A percentile compares a stretch with the other conserved stretches of the same genome.
phyloP scores from a whole-genome alignment of 2,113 vertebrate genomes.

The Haliaeetus leucogaster region DNA sequence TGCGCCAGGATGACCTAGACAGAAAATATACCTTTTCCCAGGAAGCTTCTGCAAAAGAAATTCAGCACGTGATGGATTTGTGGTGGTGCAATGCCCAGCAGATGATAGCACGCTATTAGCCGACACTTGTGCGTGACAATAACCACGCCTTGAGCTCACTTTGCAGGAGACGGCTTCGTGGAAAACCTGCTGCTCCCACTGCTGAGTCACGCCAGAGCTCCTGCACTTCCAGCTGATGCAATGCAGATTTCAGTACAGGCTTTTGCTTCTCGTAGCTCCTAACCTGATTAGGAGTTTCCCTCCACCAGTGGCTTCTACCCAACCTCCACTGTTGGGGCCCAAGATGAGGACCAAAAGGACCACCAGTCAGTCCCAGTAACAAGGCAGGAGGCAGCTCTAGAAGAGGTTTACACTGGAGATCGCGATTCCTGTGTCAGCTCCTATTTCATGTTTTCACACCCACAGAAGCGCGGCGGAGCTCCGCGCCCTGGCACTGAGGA shows the following conservation, averaged over 20 bases:
- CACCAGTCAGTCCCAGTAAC: not conserved
- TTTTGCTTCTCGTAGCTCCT: not conserved
- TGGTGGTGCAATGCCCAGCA: not conserved
- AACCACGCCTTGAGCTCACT: not conserved
- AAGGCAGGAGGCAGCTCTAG: not conserved
- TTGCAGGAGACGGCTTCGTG: not conserved
- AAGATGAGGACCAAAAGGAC: not conserved
- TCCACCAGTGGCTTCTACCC: not conserved
- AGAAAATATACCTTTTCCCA: not conserved
- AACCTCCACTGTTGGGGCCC: accelerated
- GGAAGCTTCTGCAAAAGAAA: not conserved
- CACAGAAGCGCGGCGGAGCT: not conserved
- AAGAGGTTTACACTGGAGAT: not conserved
- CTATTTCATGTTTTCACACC: not conserved
- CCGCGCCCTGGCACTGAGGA: not conserved
- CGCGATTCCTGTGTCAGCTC: accelerated
- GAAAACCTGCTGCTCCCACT: not conserved
- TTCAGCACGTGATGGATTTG: accelerated
- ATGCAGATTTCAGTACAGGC: accelerated
- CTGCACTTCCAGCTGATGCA: not conserved
- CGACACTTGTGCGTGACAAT: accelerated
- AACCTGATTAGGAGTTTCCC: not conserved
- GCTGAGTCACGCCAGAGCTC: not conserved
- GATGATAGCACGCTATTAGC: not conserved
- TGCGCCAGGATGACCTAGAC: accelerated